Percentiles rank a stretch among this genome's conserved stretches.
phyloP scores from a whole-genome alignment of 37 sponge, comb jelly and placozoan genomes.

The Geodia barretti region DNA sequence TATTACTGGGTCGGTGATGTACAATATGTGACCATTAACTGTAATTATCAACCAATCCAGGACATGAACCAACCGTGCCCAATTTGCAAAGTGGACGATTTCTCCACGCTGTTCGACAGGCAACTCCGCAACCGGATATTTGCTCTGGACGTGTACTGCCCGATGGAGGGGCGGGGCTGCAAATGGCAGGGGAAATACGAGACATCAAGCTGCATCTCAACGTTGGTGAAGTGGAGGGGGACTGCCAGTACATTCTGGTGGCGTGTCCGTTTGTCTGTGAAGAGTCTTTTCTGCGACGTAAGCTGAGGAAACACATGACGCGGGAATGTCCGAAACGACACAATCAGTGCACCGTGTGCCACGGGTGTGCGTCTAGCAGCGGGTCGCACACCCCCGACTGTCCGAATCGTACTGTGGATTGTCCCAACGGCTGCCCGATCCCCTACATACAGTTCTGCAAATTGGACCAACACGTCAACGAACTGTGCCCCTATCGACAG shows the following conservation, averaged over 20 bases:
- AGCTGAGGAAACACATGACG: neutral
- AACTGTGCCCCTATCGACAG: constrained; percentile 9
- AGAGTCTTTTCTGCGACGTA: neutral
- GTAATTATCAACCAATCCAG: neutral
- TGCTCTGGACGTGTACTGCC: constrained; percentile 19
- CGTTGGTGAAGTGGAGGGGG: neutral
- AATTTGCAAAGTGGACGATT: neutral
- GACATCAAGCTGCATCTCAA: constrained; percentile 7
- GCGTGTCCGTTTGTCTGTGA: constrained; percentile 17
- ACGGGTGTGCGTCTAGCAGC: neutral
- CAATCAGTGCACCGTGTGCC: neutral
- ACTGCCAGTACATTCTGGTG: constrained; percentile 5
- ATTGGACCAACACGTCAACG: neutral
- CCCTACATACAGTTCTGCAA: neutral
- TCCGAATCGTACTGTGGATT: neutral
- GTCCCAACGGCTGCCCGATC: constrained; percentile 15
- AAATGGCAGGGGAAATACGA: constrained; percentile 3
- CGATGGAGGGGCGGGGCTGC: constrained; percentile 18
- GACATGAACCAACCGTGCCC: constrained; percentile 1
- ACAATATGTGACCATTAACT: too few relatives aligned
- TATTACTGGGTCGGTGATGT: too few relatives aligned
- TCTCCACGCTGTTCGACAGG: neutral
- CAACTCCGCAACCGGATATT: neutral
- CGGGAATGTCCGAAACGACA: neutral
- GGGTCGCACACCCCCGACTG: neutral